Conservation (phyloP, 2,888 invertebrate genomes). For the Gryllus longicercus region DNA sequence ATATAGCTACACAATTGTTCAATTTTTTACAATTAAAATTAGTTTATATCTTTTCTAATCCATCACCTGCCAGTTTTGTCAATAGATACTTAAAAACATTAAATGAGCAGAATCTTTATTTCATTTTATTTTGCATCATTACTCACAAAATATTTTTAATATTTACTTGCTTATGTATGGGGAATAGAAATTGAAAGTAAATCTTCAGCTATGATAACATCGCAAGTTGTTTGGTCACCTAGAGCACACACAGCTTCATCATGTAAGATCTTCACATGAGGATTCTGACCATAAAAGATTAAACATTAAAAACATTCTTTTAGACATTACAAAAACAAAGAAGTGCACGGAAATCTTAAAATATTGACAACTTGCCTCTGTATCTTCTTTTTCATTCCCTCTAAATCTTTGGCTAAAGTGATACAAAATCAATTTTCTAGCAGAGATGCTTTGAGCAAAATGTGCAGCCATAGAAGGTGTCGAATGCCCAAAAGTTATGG, state of each 20-base stretch:
- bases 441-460: constrained; percentile 43
- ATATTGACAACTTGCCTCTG: constrained; percentile 2
- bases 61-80: too few species aligned
- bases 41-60: too few species aligned
- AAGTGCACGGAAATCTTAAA: neutral
- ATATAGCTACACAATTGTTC: too few species aligned
- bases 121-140: too few species aligned
- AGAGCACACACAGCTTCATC: neutral
- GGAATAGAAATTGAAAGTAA: neutral
- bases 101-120: too few species aligned
- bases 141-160: too few species aligned
- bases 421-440: constrained; percentile 45
- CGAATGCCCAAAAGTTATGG: constrained; percentile 48
- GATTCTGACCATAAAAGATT: neutral
- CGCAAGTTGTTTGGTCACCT: neutral
- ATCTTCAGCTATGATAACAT: neutral
- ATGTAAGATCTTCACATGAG: neutral
- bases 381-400: constrained; percentile 24
- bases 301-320: constrained; percentile 2
- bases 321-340: neutral
- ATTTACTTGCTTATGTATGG: too few species aligned
- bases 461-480: constrained; percentile 48
- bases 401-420: constrained; percentile 48
- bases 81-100: too few species aligned
- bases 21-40: too few species aligned